Evolutionary conservation across 2,113 vertebrate species (phyloP), one percentile per base, ranked within the genome.

Genomic region (Sylvilagus bachmani): DNA sequence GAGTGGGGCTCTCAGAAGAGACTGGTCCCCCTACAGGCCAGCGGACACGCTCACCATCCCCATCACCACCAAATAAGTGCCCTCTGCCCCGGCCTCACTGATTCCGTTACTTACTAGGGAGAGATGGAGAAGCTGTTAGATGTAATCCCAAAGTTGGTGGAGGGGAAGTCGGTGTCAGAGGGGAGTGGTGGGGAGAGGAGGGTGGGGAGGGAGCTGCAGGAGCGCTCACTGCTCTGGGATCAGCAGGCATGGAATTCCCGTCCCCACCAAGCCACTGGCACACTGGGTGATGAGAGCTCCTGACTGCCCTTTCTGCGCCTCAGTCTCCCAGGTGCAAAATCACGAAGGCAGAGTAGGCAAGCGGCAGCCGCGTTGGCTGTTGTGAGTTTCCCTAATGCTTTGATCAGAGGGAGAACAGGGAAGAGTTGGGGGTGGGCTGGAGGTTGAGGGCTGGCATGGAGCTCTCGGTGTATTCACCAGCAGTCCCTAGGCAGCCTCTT

Each of bases 401-500:
- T 77, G 55, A 94, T 94, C 49, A 81, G 58, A 82, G 33, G 33
- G 22, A 92, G 73, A 67, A 92, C 88, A 96, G 67, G 73, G 31
- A 92, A 83, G 88, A 83, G 70, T 49, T 27, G n/a, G 73, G 27
- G 64, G 69, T 90, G 73, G 92, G 51, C 33, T 95, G 90, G 81
- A 93, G 36, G 84, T 73, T 75, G 85, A 27, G 81, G 67, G 84
- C 93, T 85, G 81, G 85, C 77, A 44, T 1, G 2, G 3, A 36
- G 75, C 38, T 93, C 80, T 80, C 71, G 0, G 11, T 17, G 51
- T 82, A 90, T 96, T 93, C 69, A 75, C 69, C 51, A 33, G 62
- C 64, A 64, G 95, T 97, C 62, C 12, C 92, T 90, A 94, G 88
- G 82, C 90, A 95, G 92, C 85, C 58, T 93, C 87, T 89, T 86